Base-by-base conservation (phyloP, 2,797 vertebrate species). In the Channa striata region DNA sequence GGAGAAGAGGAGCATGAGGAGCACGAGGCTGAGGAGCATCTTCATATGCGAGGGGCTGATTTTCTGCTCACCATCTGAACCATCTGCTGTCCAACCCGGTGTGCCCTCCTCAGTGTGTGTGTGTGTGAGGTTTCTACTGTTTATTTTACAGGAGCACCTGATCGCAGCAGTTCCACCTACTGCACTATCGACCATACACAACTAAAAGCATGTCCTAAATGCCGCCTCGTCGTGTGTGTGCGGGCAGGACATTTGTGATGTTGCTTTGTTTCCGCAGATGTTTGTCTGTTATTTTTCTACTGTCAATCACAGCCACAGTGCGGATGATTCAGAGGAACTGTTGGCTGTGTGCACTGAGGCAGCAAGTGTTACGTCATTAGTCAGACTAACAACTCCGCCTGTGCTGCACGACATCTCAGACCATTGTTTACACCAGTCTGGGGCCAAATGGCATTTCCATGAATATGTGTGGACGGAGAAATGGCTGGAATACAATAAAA, bases 1-100 rank as follows among this genome's bases (percentile, higher is more conserved):
- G 19, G 85, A 68, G 57, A 89, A 3, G 61, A 86, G 63, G 42
- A 90, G 20, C 43, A 81, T 62, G 68, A 92, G 46, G 43, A 92
- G 17, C 40, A 61, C 12, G 10, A 85, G 48, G 12, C 61, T 30
- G 6, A 87, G 60, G 67, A 92, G 70, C 80, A 82, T 85, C 58
- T 36, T 81, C 66, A 66, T 43, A 25, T 40, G 23, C 23, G 68
- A 8, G 40, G 11, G 39, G n/a, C 50, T 23, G 3, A 30, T 7
- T 51, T n/a, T 62, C 19, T 59, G 40, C 51, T 66, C 30, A 5
- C 12, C 42, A 23, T 17, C 1, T 1, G 50, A 66, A 20, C 13
- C 37, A 19, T 61, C 25, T 47, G 57, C 52, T 30, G 66, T 74
- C 37, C 20, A 42, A 75, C 33, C 36, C 4, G 57, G 4, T 44